These are phyloP conservation scores for Labia minor DNA, from an alignment of 2,888 invertebrate genomes.

Conservation along the genomic window DNA sequence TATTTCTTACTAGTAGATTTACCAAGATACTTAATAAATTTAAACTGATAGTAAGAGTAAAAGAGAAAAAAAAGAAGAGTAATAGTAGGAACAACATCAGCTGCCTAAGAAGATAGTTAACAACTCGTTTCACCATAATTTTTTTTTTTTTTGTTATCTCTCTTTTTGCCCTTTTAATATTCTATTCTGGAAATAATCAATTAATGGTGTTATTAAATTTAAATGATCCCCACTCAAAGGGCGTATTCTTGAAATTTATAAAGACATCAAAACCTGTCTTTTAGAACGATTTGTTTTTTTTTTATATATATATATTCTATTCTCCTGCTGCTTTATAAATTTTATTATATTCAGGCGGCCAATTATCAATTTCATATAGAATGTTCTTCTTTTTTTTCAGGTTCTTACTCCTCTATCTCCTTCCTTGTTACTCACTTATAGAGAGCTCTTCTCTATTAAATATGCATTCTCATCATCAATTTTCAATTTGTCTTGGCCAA, in stretches of 20 bases:
- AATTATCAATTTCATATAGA: background rate
- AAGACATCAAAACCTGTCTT: constrained; percentile 9
- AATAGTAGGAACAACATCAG: background rate
- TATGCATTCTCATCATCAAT: background rate
- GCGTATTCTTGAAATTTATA: constrained; percentile 6
- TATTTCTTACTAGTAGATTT: too few relatives aligned
- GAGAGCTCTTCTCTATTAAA: background rate
- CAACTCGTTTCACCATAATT: background rate
- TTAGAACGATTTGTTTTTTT: background rate
- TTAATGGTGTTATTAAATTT: constrained; percentile 8
- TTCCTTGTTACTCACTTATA: background rate
- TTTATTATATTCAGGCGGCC: background rate
- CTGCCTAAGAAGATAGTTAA: background rate
- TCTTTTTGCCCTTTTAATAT: background rate
- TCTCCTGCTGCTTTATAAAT: too few relatives aligned
- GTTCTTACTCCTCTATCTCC: too few relatives aligned
- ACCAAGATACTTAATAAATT: too few relatives aligned
- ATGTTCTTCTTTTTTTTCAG: background rate
- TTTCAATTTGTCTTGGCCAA: background rate
- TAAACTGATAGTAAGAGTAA: too few relatives aligned
- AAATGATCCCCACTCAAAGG: background rate
- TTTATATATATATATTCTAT: background rate
- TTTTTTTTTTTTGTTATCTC: background rate
- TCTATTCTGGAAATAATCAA: constrained; percentile 13
- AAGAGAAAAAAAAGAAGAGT: too few relatives aligned